Conservation (phyloP, 2,888 invertebrate genomes). For the Chydorus sphaericus region DNA sequence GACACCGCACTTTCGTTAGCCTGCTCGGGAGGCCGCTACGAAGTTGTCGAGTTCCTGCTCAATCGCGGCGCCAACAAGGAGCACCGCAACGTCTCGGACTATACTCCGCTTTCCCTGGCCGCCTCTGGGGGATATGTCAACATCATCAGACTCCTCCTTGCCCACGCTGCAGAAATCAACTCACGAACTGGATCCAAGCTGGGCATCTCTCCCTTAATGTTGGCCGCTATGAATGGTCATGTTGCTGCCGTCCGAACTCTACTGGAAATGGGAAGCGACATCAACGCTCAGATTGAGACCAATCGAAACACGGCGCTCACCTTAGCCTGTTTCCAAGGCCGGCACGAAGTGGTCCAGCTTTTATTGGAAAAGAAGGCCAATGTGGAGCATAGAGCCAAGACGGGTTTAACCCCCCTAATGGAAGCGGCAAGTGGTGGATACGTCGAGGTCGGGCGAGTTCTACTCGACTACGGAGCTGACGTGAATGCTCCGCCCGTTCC, state of each 20-base stretch:
- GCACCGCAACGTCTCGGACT: slow-evolving; percentile 96
- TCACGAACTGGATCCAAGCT: slow-evolving; percentile 91
- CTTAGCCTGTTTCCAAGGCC: slow-evolving; percentile 96
- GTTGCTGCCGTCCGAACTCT: slow-evolving; percentile 84
- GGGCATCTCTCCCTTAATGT: slow-evolving; percentile 96
- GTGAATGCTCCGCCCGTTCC: slow-evolving; percentile 98
- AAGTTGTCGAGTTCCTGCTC: slow-evolving; percentile 82
- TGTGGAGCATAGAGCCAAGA: slow-evolving; percentile 98
- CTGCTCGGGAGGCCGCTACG: slow-evolving; percentile 92
- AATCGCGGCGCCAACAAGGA: slow-evolving; percentile 87
- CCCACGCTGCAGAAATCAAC: slow-evolving; percentile 95
- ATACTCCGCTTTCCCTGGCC: slow-evolving; percentile 95
- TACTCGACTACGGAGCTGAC: slow-evolving; percentile 92
- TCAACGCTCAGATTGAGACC: slow-evolving; percentile 98
- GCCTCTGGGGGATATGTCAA: slow-evolving; percentile 98
- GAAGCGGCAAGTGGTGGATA: slow-evolving; percentile 99
- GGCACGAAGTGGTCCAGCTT: slow-evolving; percentile 94
- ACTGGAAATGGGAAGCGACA: slow-evolving; percentile 95
- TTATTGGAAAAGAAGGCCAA: slow-evolving; percentile 92
- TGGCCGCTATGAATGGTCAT: slow-evolving; percentile 98
- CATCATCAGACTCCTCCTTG: slow-evolving; percentile 84
- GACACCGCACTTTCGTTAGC: slow-evolving; percentile 95
- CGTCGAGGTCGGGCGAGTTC: slow-evolving; percentile 90
- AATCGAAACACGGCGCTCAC: slow-evolving; percentile 97
- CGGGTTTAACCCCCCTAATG: slow-evolving; percentile 96